Evolutionary conservation across 2,888 invertebrate genomes (phyloP), one percentile per base, ranked within the genome.

Genomic region (Epistrophe eligans): DNA sequence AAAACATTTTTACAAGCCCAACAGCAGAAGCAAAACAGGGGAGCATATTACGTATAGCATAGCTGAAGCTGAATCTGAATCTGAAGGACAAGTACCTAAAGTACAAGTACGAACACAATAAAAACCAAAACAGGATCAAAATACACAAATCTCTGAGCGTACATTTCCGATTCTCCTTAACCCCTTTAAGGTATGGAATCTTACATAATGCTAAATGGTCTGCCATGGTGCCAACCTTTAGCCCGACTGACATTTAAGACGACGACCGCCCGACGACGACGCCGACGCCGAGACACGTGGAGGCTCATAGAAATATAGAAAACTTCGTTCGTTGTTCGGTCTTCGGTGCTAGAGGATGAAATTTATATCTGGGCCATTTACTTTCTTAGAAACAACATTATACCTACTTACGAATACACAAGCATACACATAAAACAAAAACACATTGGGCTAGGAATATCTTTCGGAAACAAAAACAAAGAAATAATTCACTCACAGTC

Each of bases 361-460:
- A 87, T 83, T 87, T 87, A 87, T 87, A 87, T 87, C 83, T 87
- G 87, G 83, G 87, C 87, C 87, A 83, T 83, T 87, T 87, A 79
- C 76, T 79, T 87, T 83, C 82, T 87, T 79, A 71, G 79, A 52
- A 87, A 83, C 74, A 83, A 79, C 79, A n/a, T 58, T 79, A 57
- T 55, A 66, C 76, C 38, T 45, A 77, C 62, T 50, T 79, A 48
- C 10, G 43, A 7, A 73, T 15, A 35, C 13, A 79, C 32, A 72
- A 60, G 55, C 71, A 57, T n/a, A 72, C 62, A 58, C 64, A 79
- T 28, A 70, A 50, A 66, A 67, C 72, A 66, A 62, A 62, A 62
- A 62, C 62, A 62, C 43, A 62, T n/a, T 62, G 60, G 24, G 24
- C 38, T 57, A 52, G 35, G 71, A 55, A 87, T 83, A 79, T 87